Percentiles rank a stretch among this genome's conserved stretches.
Evolutionary conservation across 2,113 vertebrate species (phyloP).

Genomic region (Oncorhynchus mykiss): DNA sequence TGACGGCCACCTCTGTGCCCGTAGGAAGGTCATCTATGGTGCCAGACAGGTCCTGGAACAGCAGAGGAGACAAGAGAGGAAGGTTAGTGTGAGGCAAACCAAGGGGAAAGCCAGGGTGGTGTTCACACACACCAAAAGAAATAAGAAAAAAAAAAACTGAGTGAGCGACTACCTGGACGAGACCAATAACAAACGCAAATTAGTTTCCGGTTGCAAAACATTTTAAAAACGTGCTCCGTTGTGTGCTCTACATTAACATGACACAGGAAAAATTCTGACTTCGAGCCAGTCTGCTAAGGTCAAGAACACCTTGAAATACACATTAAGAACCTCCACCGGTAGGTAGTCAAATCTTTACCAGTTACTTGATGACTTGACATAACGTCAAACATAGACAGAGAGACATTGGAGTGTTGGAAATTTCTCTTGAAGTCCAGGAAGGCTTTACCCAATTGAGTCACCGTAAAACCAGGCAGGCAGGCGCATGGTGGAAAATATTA

Average conservation of each 20-base stretch:
- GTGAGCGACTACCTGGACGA: too few relatives aligned
- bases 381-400: neutral
- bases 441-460: neutral
- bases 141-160: neutral
- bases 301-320: neutral
- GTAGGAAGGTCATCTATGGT: constrained; percentile 93
- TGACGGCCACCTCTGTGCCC: constrained; percentile 87
- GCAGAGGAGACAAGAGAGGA: neutral
- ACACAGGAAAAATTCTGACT: neutral
- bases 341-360: neutral
- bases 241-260: neutral
- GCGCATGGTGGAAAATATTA: neutral
- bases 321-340: neutral
- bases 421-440: neutral
- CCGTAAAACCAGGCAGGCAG: constrained; percentile 18
- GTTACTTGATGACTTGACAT: constrained; percentile 2
- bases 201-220: too few relatives aligned
- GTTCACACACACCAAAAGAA: neutral
- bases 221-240: too few relatives aligned
- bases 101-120: neutral
- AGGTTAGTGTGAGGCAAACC: neutral
- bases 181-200: too few relatives aligned
- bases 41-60: constrained; percentile 87
- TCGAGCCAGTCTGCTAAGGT: too few relatives aligned
- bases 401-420: neutral